Conservation (phyloP, 2,797 vertebrate species). For the Morelia viridis region DNA sequence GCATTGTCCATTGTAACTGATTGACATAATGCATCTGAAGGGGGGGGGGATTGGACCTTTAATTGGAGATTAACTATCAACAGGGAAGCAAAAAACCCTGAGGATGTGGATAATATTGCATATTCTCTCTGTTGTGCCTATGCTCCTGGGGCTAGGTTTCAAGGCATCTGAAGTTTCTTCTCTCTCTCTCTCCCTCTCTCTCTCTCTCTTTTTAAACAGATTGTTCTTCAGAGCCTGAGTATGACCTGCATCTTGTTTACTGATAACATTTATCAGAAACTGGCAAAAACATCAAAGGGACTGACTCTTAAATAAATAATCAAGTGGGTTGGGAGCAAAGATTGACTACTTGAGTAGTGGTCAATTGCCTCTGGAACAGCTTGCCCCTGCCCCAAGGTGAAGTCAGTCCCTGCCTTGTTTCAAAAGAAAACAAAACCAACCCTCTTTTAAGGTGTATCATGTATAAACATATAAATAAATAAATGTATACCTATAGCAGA, state of each 20-base stretch:
- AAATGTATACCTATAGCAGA: background rate
- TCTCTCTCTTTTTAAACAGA: constrained; percentile 27
- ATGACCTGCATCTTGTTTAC: constrained; percentile 25
- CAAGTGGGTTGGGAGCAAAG: background rate
- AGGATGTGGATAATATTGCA: accelerated
- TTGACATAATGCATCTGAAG: background rate
- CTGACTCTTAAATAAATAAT: background rate
- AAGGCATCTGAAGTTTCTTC: background rate
- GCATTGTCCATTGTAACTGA: background rate
- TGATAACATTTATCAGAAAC: constrained; percentile 12
- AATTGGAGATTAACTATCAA: background rate
- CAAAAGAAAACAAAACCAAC: background rate
- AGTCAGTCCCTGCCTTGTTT: background rate
- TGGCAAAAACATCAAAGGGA: background rate
- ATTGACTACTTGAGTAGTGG: background rate
- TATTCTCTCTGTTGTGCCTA: background rate
- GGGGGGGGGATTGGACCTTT: accelerated
- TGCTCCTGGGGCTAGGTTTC: constrained; percentile 24
- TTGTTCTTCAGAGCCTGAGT: constrained; percentile 19
- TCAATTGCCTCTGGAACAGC: background rate
- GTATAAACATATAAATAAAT: background rate
- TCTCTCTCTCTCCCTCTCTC: too few relatives aligned
- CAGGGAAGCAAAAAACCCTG: background rate
- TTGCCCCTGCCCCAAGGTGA: background rate
- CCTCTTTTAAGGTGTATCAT: background rate